A percentile compares a stretch with the other conserved stretches of the same genome.
Conservation (phyloP, 53 echinoderm and acorn worm species). For the Holothuria scabra region DNA sequence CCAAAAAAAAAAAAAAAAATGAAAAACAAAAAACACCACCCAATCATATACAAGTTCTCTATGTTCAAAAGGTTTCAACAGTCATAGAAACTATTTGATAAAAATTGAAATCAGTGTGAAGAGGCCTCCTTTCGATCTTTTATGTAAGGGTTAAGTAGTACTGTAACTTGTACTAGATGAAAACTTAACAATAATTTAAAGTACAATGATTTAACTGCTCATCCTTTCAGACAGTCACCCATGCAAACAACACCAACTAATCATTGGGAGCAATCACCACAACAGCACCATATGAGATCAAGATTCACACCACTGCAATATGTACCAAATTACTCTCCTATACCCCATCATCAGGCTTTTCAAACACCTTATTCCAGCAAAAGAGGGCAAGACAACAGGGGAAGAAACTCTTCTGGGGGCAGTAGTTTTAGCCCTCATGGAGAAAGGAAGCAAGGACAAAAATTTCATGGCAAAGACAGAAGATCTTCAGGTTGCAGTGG, state of each 20-base stretch:
- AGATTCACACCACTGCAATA: not conserved
- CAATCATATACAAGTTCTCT: too few species aligned
- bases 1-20: too few species aligned
- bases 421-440: not conserved
- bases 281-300: not conserved
- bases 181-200: too few species aligned
- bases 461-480: slow-evolving; percentile 4
- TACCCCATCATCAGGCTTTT: slow-evolving; percentile 9
- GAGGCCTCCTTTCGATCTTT: too few species aligned
- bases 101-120: too few species aligned
- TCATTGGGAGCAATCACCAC: slow-evolving; percentile 8
- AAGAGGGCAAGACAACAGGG: slow-evolving; percentile 4
- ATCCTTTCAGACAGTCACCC: not conserved
- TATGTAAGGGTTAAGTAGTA: too few species aligned
- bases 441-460: slow-evolving; percentile 6
- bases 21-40: too few species aligned
- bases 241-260: not conserved
- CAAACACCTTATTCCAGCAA: slow-evolving; percentile 12
- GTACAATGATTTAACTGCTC: too few species aligned
- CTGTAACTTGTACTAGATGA: too few species aligned
- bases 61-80: too few species aligned
- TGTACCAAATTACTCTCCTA: slow-evolving; percentile 34
- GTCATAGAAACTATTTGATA: too few species aligned
- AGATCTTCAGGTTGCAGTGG: slow-evolving; percentile 10
- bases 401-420: not conserved